Base-by-base conservation (phyloP, 2,888 invertebrate species). In the Philereme vetulata region DNA sequence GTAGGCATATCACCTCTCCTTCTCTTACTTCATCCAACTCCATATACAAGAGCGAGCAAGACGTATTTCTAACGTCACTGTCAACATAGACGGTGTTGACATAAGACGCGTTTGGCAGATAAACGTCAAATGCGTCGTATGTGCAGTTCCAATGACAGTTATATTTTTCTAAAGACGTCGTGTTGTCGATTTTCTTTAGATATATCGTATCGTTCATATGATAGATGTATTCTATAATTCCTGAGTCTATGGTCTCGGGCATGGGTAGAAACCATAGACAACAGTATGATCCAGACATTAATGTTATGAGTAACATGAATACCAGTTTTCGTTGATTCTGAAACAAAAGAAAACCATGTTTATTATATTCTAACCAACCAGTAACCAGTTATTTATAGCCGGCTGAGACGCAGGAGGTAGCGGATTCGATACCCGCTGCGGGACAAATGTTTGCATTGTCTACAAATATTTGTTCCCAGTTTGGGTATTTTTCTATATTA, bases 221-320 rank as follows among this genome's bases (percentile, higher is more conserved):
- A 71, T 90, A 88, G 1, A 90, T 32, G 56, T 65, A 60, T 59
- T 68, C 55, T 5, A 60, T 10, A 6, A 66, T 40, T 8, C 34
- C 40, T 0, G 62, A 36, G 8, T 58, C 63, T 0, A 35, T 42
- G 10, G 65, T 65, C 7, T 77, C 78, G 0, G 86, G 81, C 76
- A 77, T 78, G 0, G 87, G 87, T 0, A 96, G 85, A 71, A 96
- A 95, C 83, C 95, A 95, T 63, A 97, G 93, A 11, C 94, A 87
- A n/a, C 94, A 93, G 76, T 94, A 97, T 0, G 95, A 94, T 0
- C 94, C 75, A 0, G 95, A 94, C 93, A 96, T 96, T 0, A 92
- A 66, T 0, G 92, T 67, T 48, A 97, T 94, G 0, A 97, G 83
- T 0, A 90, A 69, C 81, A 96, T 93, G 75, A 97, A 97, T 53